phyloP scores from a whole-genome alignment of 2,888 invertebrate species.

The Hypselothyrea guttata region DNA sequence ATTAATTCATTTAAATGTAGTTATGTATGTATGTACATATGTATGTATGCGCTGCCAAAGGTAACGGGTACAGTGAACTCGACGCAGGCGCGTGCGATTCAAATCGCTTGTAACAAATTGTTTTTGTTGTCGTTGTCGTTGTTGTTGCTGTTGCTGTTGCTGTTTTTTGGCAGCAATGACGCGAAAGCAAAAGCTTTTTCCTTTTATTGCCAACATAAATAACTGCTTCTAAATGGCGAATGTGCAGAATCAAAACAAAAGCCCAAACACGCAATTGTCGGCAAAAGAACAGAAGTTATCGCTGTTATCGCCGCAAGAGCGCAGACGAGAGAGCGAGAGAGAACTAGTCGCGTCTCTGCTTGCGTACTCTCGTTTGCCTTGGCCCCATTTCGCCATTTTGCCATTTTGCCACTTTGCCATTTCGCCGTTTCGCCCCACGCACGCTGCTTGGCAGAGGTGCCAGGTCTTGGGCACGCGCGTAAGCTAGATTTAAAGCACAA shows the following conservation, averaged over 20 bases:
- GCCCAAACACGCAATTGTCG: constrained; percentile 41
- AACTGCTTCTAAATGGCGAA: constrained; percentile 49
- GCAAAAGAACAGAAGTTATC: constrained; percentile 60
- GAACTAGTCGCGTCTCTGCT: constrained; percentile 29
- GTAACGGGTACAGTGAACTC: constrained; percentile 74
- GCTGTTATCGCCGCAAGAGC: constrained; percentile 22
- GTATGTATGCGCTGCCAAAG: constrained; percentile 39
- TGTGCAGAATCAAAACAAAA: constrained; percentile 73
- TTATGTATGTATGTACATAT: constrained; percentile 7
- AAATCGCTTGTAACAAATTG: constrained; percentile 35
- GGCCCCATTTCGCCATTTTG: constrained; percentile 61
- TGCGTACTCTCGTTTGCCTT: constrained; percentile 60
- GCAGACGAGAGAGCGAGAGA: constrained; percentile 1
- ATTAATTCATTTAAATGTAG: constrained; percentile 12
- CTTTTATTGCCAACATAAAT: constrained; percentile 27
- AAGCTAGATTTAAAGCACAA: too few species aligned
- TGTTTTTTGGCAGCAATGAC: constrained; percentile 23
- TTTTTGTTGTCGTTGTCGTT: constrained; percentile 23
- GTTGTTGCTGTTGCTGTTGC: too few species aligned
- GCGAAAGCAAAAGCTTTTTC: constrained; percentile 57
- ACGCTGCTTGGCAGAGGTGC: too few species aligned
- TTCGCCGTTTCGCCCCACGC: too few species aligned
- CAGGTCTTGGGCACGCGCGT: too few species aligned
- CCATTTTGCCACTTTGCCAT: too few species aligned
- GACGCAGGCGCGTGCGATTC: constrained; percentile 26